These are phyloP conservation scores for Brienomyrus brachyistius DNA, from an alignment of 2,113 vertebrate species.

Conservation along the genomic window DNA sequence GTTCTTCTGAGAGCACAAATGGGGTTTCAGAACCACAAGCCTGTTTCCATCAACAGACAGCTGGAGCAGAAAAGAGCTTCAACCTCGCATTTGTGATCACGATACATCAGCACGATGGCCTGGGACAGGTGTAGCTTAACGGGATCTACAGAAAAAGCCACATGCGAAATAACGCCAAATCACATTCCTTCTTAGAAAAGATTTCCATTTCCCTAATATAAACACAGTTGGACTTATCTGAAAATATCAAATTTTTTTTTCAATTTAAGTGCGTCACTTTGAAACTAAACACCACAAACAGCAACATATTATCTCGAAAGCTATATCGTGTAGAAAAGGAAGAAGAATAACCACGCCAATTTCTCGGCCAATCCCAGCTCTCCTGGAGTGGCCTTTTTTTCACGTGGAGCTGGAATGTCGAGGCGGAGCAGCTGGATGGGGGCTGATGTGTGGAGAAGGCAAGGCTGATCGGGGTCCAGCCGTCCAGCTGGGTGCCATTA, in stretches of 20 bases:
- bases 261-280: not conserved
- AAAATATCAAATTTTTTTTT: not conserved
- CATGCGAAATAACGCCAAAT: not conserved
- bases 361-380: not conserved
- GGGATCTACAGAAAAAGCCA: not conserved
- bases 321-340: not conserved
- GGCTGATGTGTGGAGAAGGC: not conserved
- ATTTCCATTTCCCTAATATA: not conserved
- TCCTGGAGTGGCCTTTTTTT: not conserved
- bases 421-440: not conserved
- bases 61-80: not conserved
- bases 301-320: not conserved
- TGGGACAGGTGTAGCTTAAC: not conserved
- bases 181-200: not conserved
- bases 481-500: constrained; percentile 79
- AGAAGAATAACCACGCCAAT: not conserved
- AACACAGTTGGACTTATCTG: not conserved
- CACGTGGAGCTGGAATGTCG: not conserved
- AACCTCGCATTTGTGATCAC: not conserved
- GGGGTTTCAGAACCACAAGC: not conserved
- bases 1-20: not conserved
- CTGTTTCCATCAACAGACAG: not conserved
- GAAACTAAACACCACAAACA: not conserved
- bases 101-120: not conserved
- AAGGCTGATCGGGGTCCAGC: constrained; percentile 41